Evolutionary conservation across 1,140 invertebrate genomes (phyloP).

Genomic region (Apis cerana): DNA sequence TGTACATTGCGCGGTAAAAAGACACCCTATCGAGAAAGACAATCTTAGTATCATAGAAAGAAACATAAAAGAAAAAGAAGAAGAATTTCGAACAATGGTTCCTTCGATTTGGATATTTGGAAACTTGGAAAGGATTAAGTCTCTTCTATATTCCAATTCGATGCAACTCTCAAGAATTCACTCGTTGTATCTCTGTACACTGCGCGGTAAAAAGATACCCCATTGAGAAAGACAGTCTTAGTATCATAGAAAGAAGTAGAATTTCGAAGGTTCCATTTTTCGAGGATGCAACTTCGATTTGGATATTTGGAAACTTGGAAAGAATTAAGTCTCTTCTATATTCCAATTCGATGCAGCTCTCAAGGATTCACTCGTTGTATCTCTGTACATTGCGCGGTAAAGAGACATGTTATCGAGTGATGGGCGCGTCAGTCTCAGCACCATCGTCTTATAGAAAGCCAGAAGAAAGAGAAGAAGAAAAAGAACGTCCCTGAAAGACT

Average conservation of each 20-base stretch:
- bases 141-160: no score
- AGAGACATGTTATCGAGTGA: slow-evolving; percentile 4
- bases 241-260: no score
- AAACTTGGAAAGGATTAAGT: background rate
- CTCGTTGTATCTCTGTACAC: no score
- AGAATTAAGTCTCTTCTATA: no score
- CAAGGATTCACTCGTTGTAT: no score
- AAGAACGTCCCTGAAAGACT: slow-evolving; percentile 6
- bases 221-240: no score
- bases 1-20: slow-evolving; percentile 1
- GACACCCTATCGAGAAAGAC: slow-evolving; percentile 12
- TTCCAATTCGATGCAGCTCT: no score
- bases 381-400: background rate
- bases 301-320: no score
- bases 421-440: slow-evolving; percentile 6
- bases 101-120: background rate
- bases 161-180: no score
- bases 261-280: no score
- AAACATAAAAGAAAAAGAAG: slow-evolving; percentile 5
- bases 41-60: background rate
- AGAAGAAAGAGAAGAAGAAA: slow-evolving; percentile 3
- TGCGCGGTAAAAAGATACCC: no score
- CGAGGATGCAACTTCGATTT: no score
- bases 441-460: background rate
- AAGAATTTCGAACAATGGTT: background rate